Conservation (phyloP, 1,140 invertebrate genomes). For the Asbolus verrucosus region DNA sequence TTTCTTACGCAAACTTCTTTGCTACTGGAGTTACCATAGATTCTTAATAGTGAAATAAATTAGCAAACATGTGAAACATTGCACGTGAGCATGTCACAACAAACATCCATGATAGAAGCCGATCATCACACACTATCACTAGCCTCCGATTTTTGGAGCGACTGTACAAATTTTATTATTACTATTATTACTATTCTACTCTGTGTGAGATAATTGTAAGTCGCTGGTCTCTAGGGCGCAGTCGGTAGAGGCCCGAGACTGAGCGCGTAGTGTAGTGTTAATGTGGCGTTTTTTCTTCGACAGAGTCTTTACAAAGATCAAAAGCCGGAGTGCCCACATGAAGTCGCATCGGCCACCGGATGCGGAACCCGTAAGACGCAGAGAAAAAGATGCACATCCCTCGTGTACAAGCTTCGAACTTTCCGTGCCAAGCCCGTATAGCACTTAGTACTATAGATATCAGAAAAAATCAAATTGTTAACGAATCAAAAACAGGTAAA, state of each 20-base stretch:
- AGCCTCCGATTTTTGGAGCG: too few species aligned
- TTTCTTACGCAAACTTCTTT: constrained; percentile 35
- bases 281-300: constrained; percentile 67
- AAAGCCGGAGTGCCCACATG: constrained; percentile 98
- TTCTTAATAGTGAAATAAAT: constrained; percentile 34
- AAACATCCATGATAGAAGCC: constrained; percentile 44
- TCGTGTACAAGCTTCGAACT: constrained; percentile 56
- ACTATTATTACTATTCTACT: too few species aligned
- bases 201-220: too few species aligned
- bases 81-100: constrained; percentile 61
- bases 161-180: too few species aligned
- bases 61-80: constrained; percentile 44
- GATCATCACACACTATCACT: constrained; percentile 32
- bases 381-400: constrained; percentile 56
- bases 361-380: constrained; percentile 69
- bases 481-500: constrained; percentile 57
- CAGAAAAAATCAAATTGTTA: constrained; percentile 47
- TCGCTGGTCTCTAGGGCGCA: too few species aligned
- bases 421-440: constrained; percentile 64
- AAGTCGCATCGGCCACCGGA: constrained; percentile 92
- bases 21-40: constrained; percentile 32
- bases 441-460: constrained; percentile 59
- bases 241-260: too few species aligned
- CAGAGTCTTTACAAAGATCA: constrained; percentile 97
- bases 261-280: constrained; percentile 35